Conservation (phyloP, 2,113 vertebrate genomes). For the Bothrops jararaca region DNA sequence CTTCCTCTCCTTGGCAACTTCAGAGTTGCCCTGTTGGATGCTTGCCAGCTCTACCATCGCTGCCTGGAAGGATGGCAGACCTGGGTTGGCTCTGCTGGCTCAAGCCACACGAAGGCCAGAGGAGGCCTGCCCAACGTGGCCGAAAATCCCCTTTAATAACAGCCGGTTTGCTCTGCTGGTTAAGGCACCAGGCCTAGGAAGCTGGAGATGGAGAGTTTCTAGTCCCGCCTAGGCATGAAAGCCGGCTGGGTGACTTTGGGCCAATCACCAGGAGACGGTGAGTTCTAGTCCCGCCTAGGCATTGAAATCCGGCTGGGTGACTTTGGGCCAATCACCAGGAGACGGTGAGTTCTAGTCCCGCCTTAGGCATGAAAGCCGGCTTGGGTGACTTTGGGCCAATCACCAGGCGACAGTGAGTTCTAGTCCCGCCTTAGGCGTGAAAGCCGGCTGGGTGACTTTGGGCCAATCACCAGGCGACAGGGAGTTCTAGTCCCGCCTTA, state of each 20-base stretch:
- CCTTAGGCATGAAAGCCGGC: too few relatives aligned
- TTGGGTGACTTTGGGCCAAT: too few relatives aligned
- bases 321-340: too few relatives aligned
- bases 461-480: background rate
- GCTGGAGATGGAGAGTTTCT: too few relatives aligned
- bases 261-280: accelerated
- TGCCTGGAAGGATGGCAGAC: background rate
- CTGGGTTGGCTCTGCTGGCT: background rate
- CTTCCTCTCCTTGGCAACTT: background rate
- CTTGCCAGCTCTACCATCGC: background rate
- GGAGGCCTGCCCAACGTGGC: conserved; percentile 20
- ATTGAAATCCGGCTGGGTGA: too few relatives aligned
- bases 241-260: too few relatives aligned
- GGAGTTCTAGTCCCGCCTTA: too few relatives aligned
- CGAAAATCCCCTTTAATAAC: conserved; percentile 42
- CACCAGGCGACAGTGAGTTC: too few relatives aligned
- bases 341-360: accelerated
- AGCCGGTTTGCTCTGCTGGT: background rate
- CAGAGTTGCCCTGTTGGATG: background rate
- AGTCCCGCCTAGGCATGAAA: too few relatives aligned
- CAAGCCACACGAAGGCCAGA: conserved; percentile 38
- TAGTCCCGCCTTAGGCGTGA: too few relatives aligned
- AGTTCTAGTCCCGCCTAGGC: too few relatives aligned
- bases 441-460: too few relatives aligned
- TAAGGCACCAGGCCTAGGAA: background rate